phyloP scores from a whole-genome alignment of 1,140 invertebrate species.

The Diorhabda elongata region DNA sequence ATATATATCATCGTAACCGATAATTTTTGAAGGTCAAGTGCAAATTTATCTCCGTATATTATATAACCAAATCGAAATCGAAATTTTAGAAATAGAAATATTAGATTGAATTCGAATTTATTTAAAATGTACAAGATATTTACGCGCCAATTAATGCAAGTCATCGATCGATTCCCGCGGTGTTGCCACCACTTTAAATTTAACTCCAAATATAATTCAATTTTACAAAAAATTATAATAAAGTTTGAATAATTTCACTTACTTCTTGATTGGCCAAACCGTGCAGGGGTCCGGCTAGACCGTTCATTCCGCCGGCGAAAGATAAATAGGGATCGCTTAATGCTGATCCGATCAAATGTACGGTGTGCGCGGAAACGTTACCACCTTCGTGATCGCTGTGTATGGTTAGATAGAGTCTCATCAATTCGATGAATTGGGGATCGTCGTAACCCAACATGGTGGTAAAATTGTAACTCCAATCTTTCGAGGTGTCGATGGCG shows the following conservation, averaged over 20 bases:
- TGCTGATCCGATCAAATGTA: constrained; percentile 83
- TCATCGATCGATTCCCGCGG: no score
- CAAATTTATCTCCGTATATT: no score
- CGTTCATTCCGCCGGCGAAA: constrained; percentile 82
- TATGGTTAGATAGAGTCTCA: constrained; percentile 87
- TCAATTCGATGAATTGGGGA: constrained; percentile 73
- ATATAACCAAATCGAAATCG: no score
- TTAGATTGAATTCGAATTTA: no score
- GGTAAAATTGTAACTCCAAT: constrained; percentile 85
- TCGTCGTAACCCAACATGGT: constrained; percentile 81
- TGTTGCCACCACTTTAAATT: no score
- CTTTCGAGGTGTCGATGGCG: constrained; percentile 74
- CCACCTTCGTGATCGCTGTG: constrained; percentile 88
- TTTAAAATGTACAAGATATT: no score
- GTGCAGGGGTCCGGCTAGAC: constrained; percentile 82
- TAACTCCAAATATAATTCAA: no score
- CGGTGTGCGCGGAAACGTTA: constrained; percentile 84
- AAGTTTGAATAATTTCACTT: constrained; percentile 17
- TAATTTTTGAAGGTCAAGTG: no score
- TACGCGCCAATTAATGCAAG: no score
- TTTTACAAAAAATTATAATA: no score
- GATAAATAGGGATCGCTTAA: constrained; percentile 85
- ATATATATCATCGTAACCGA: no score
- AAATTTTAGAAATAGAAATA: no score
- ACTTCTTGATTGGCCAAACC: constrained; percentile 86